These are phyloP conservation scores for Ctenopoma kingsleyae DNA, from an alignment of 2,797 vertebrate species.

Conservation along the genomic window DNA sequence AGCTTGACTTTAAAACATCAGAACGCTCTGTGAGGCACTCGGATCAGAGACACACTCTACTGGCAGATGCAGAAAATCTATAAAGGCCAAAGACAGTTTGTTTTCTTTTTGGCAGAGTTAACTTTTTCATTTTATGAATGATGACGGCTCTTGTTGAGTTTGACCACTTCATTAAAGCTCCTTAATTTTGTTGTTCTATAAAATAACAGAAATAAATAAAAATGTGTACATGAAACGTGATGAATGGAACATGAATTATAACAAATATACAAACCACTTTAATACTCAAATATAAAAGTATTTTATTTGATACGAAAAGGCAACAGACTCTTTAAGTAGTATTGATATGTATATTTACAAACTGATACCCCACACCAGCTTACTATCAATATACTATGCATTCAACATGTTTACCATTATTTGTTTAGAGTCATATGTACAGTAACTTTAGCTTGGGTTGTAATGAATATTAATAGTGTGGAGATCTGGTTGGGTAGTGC, in stretches of 20 bases:
- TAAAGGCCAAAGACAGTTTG: no score
- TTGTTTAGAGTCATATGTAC: not conserved
- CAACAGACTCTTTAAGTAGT: conserved; percentile 21
- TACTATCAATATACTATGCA: not conserved
- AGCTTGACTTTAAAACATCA: not conserved
- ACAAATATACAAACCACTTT: conserved; percentile 6
- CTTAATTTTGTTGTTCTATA: not conserved
- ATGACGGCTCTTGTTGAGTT: not conserved
- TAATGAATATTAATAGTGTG: not conserved
- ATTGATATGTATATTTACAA: conserved; percentile 59
- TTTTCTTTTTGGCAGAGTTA: not conserved
- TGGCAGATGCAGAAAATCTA: not conserved
- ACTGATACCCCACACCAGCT: not conserved
- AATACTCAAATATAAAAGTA: conserved; percentile 39
- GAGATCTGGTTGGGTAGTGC: conserved; percentile 3
- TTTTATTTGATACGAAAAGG: conserved; percentile 70
- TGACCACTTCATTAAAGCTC: not conserved
- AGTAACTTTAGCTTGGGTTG: not conserved
- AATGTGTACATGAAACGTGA: conserved; percentile 5
- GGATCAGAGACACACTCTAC: not conserved
- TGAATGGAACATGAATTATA: not conserved
- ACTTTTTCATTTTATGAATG: not conserved
- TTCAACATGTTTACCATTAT: not conserved
- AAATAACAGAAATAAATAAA: conserved; percentile 5
- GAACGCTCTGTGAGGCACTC: not conserved